Percentiles rank a stretch among this genome's conserved stretches.
These are phyloP conservation scores for Lypha dubia DNA, from an alignment of 2,888 invertebrate genomes.

Conservation along the genomic window DNA sequence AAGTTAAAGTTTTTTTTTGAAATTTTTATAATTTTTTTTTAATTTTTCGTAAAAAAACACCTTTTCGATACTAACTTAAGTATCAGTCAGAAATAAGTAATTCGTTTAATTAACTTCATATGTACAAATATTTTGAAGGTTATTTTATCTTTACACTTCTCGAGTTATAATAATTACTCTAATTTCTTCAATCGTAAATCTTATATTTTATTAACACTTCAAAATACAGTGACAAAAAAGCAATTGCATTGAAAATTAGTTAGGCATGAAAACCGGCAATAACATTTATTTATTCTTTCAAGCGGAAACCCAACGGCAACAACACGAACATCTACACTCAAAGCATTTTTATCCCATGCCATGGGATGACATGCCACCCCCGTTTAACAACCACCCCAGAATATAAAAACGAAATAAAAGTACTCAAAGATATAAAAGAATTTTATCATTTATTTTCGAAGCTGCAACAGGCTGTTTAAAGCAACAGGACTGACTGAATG, in stretches of 20 bases:
- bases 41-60: too few relatives aligned
- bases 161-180: too few relatives aligned
- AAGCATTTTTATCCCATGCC: constrained; percentile 25
- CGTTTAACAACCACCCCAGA: neutral
- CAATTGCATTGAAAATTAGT: constrained; percentile 35
- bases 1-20: too few relatives aligned
- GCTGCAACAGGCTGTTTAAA: constrained; percentile 67
- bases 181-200: neutral
- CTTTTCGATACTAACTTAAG: too few relatives aligned
- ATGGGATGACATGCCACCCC: neutral
- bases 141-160: too few relatives aligned
- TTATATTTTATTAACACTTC: neutral
- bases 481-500: constrained; percentile 64
- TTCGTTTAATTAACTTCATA: too few relatives aligned
- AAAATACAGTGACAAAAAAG: neutral
- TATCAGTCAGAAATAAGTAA: too few relatives aligned
- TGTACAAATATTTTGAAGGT: too few relatives aligned
- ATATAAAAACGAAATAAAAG: constrained; percentile 19
- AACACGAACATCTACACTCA: constrained; percentile 35
- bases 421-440: constrained; percentile 21
- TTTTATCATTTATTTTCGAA: constrained; percentile 10
- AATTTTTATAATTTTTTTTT: too few relatives aligned
- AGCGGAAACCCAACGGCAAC: neutral
- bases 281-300: constrained; percentile 24
- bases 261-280: constrained; percentile 49